Evolutionary conservation across 2,888 invertebrate genomes (phyloP), one percentile per base, ranked within the genome.

Genomic region (Aphrophora alni): DNA sequence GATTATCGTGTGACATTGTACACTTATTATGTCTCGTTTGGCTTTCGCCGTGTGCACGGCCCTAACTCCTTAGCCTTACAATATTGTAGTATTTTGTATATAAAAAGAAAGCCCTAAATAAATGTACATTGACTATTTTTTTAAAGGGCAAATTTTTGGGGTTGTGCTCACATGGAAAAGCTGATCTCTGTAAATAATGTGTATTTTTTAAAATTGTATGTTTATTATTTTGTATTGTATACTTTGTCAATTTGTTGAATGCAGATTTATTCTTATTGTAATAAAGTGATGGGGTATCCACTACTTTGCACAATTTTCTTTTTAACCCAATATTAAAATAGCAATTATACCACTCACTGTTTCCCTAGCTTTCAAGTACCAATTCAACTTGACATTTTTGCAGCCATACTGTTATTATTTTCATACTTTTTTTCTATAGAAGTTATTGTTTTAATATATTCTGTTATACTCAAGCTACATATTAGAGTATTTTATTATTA

Each of bases 171-270:
- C 51, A 75, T 28, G 10, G 3, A n/a, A 73, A 80, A 70, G 69
- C 75, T 80, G 84, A 84, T 84, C 84, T 84, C 84, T 84, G 84
- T 84, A 84, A 27, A 84, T 84, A 84, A 81, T 84, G 84, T 84
- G 84, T 82, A 83, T 83, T 84, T 83, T 83, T 81, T 80, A 80
- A 82, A 75, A 81, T 80, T 79, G 68, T 80, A 69, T 80, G 82
- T 82, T 80, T 79, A 77, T 82, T 80, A 82, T 83, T 81, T 83
- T 84, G 27, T 79, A 74, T 79, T 74, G 74, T 79, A 79, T 68
- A 68, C 33, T 59, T 79, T 79, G 74, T 79, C 74, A 33, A 68
- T 79, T 78, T 79, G 78, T 79, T 79, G 78, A 79, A 68, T 74
- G 73, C 78, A 74, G 78, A 79, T 73, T 79, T 79, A 78, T 59